Percentiles rank a stretch among this genome's conserved stretches.
phyloP scores from a whole-genome alignment of 2,113 vertebrate genomes.

The Tachysurus fulvidraco region DNA sequence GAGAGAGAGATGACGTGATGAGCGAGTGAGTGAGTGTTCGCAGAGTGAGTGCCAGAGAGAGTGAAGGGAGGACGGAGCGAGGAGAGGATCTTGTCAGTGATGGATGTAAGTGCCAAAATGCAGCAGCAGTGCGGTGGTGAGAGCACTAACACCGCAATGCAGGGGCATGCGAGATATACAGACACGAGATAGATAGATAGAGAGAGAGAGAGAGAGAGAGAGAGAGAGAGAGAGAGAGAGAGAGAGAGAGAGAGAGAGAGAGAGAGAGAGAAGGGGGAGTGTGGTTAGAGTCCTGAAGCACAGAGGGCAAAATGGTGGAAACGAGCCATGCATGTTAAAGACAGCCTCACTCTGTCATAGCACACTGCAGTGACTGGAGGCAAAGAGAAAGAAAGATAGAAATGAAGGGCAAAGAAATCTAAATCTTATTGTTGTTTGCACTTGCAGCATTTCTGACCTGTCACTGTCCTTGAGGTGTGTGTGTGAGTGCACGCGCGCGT shows the following conservation, averaged over 20 bases:
- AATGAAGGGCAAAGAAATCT: neutral
- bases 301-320: neutral
- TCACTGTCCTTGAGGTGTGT: too few relatives aligned
- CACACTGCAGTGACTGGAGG: neutral
- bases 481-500: too few relatives aligned
- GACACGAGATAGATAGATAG: neutral
- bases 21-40: too few relatives aligned
- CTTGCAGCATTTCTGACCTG: too few relatives aligned
- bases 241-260: too few relatives aligned
- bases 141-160: conserved; percentile 31
- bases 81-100: neutral
- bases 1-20: too few relatives aligned
- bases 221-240: too few relatives aligned
- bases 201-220: neutral
- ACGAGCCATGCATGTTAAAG: neutral
- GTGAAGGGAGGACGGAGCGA: too few relatives aligned
- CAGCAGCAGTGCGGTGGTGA: conserved; percentile 22
- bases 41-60: too few relatives aligned
- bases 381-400: neutral
- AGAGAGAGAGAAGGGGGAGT: neutral
- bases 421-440: too few relatives aligned
- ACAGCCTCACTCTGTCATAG: neutral
- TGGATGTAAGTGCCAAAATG: neutral
- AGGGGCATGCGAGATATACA: neutral
- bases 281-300: neutral